Evolutionary conservation across 1,140 invertebrate genomes (phyloP).

Genomic region (Oppia nitens): DNA sequence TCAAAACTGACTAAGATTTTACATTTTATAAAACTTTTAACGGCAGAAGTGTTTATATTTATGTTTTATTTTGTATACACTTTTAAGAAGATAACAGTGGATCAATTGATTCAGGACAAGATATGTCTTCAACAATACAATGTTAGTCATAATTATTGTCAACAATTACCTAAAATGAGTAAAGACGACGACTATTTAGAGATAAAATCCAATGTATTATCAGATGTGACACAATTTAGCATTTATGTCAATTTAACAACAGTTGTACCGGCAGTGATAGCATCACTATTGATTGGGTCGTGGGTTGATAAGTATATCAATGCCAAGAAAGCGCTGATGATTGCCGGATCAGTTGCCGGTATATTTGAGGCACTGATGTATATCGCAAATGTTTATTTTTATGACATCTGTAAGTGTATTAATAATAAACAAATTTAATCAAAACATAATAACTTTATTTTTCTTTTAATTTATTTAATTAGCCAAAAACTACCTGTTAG

Average conservation of each 20-base stretch:
- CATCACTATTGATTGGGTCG: neutral
- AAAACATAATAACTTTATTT: too few relatives aligned
- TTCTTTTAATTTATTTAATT: too few relatives aligned
- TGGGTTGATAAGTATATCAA: neutral
- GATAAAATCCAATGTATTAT: neutral
- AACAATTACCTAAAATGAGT: neutral
- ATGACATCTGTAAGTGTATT: too few relatives aligned
- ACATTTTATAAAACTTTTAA: neutral
- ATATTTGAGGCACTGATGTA: too few relatives aligned
- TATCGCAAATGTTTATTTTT: too few relatives aligned
- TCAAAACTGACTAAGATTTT: neutral
- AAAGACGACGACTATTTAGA: neutral
- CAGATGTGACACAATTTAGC: neutral
- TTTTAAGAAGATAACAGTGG: neutral
- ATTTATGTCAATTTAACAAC: neutral
- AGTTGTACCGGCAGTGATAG: neutral
- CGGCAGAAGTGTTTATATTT: neutral
- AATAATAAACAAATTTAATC: too few relatives aligned
- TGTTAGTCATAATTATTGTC: neutral
- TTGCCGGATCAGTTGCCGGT: too few relatives aligned
- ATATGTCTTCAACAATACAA: neutral
- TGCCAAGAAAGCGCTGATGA: neutral
- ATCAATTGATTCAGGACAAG: neutral
- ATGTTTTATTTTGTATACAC: neutral
- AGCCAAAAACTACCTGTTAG: neutral